Conservation (phyloP, 2,113 vertebrate genomes). For the Ariopsis seemanni region DNA sequence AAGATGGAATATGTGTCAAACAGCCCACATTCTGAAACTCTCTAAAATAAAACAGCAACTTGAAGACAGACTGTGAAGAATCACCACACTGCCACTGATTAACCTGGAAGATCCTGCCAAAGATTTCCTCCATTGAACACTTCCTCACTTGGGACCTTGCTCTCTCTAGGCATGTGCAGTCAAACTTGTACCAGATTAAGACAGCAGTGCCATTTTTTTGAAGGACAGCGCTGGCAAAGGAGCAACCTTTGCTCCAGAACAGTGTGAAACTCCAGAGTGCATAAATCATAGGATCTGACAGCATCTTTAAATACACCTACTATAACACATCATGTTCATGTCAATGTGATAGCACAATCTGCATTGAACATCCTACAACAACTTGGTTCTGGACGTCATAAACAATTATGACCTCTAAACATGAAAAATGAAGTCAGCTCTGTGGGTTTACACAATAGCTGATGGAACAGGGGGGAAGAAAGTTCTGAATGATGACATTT, state of each 20-base stretch:
- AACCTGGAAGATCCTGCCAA: not conserved
- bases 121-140: not conserved
- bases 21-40: not conserved
- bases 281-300: not conserved
- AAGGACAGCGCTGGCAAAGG: constrained; percentile 4
- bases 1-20: not conserved
- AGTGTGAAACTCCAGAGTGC: constrained; percentile 4
- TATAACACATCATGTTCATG: not conserved
- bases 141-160: constrained; percentile 13
- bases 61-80: constrained; percentile 16
- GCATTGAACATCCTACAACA: not conserved
- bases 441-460: not conserved
- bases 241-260: constrained; percentile 39
- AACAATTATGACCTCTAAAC: constrained; percentile 2
- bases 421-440: not conserved
- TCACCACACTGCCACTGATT: not conserved
- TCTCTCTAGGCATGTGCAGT: not conserved
- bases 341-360: not conserved
- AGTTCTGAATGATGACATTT: not conserved
- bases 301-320: not conserved
- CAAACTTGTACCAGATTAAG: constrained; percentile 4
- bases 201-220: constrained; percentile 16
- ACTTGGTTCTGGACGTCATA: not conserved
- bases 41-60: not conserved
- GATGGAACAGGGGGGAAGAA: not conserved